A percentile compares a stretch with the other conserved stretches of the same genome.
These are phyloP conservation scores for Tetanocera ferruginea DNA, from an alignment of 2,888 invertebrate genomes.

Conservation along the genomic window DNA sequence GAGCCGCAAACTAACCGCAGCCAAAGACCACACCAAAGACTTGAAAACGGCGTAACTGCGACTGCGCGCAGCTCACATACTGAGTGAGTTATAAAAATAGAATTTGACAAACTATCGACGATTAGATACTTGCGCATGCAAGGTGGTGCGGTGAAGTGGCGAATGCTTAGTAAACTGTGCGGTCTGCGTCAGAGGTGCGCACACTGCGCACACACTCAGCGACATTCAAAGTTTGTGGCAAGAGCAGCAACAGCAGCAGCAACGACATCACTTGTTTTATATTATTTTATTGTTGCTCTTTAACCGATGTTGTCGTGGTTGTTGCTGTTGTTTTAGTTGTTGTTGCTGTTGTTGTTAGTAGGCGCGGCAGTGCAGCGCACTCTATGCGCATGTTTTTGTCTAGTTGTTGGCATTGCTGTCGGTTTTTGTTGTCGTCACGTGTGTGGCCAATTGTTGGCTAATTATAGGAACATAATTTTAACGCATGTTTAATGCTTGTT, in stretches of 20 bases:
- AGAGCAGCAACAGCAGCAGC: not conserved
- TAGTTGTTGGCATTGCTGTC: conserved; percentile 31
- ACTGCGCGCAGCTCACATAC: not conserved
- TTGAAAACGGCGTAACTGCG: not conserved
- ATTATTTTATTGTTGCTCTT: conserved; percentile 17
- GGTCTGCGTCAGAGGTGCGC: conserved; percentile 3
- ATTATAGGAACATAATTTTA: conserved; percentile 52
- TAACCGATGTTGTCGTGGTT: conserved; percentile 6
- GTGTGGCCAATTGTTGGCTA: conserved; percentile 53
- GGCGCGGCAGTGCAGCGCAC: conserved; percentile 22
- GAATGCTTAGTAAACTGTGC: not conserved
- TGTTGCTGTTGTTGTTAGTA: conserved; percentile 10
- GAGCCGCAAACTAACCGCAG: not conserved
- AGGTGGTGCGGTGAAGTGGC: not conserved
- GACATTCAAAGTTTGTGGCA: not conserved
- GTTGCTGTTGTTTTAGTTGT: conserved; percentile 20
- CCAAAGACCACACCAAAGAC: not conserved
- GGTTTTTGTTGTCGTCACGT: conserved; percentile 39
- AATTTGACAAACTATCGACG: conserved; percentile 49
- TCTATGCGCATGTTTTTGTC: conserved; percentile 11
- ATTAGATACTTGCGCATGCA: conserved; percentile 38
- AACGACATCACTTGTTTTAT: conserved; percentile 15
- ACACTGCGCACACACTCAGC: not conserved
- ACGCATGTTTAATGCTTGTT: conserved; percentile 45
- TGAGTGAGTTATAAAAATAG: conserved; percentile 51